Percentiles rank a stretch among this genome's conserved stretches.
Evolutionary conservation across 2,797 vertebrate genomes (phyloP).

Genomic region (Arnoldichthys spilopterus): DNA sequence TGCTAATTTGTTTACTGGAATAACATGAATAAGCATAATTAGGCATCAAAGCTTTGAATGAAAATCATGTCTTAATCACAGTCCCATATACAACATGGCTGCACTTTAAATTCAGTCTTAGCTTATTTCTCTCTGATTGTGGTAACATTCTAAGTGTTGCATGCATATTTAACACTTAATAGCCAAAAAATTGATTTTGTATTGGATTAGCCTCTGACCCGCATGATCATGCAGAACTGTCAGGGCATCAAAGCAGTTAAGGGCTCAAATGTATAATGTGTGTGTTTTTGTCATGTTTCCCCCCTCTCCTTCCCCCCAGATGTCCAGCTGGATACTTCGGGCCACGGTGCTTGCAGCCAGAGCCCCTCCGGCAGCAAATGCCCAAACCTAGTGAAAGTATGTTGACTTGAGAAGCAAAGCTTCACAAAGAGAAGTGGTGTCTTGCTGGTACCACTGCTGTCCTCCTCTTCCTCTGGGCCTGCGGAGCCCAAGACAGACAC

Average conservation of each 20-base stretch:
- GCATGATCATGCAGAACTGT: constrained; percentile 51
- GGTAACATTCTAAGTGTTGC: background rate
- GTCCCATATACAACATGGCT: constrained; percentile 7
- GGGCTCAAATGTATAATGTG: constrained; percentile 34
- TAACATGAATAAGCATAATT: constrained; percentile 53
- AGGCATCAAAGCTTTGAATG: constrained; percentile 51
- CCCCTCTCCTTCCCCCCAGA: constrained; percentile 92
- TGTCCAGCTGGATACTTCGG: constrained; percentile 96
- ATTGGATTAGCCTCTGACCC: background rate
- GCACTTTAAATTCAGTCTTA: background rate
- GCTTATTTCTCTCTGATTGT: background rate
- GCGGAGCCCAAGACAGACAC: constrained; percentile 57
- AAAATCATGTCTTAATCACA: constrained; percentile 37
- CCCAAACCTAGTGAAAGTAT: constrained; percentile 98
- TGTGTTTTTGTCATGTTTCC: constrained; percentile 85
- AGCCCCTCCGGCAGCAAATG: constrained; percentile 94
- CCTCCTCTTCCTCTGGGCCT: constrained; percentile 58
- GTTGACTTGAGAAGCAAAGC: constrained; percentile 84
- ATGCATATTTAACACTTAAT: background rate
- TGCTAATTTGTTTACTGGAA: constrained; percentile 54
- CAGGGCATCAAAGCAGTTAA: constrained; percentile 34
- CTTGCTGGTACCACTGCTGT: constrained; percentile 77
- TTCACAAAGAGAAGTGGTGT: constrained; percentile 75
- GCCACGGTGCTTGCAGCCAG: constrained; percentile 95
- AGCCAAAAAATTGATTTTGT: background rate